phyloP scores from a whole-genome alignment of 2,113 vertebrate species.

The Elephantulus edwardii region DNA sequence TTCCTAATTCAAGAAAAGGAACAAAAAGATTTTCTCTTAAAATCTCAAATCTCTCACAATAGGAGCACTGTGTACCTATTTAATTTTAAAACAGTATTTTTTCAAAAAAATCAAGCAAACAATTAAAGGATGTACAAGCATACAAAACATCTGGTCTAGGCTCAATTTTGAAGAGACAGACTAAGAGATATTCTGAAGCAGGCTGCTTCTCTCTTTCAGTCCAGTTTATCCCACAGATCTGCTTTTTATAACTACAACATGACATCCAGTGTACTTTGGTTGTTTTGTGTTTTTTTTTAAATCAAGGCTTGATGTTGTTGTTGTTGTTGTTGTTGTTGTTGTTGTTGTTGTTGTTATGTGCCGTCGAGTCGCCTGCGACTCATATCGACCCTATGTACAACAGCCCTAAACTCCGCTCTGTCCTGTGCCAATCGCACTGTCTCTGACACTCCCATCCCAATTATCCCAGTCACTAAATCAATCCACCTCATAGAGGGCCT shows the following conservation, averaged over 20 bases:
- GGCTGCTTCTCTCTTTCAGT: accelerated
- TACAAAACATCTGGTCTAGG: background rate
- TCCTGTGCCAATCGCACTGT: too few relatives aligned
- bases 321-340: too few relatives aligned
- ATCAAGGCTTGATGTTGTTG: too few relatives aligned
- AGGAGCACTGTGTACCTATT: background rate
- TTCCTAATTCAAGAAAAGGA: background rate
- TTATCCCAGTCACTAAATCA: too few relatives aligned
- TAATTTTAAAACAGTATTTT: background rate
- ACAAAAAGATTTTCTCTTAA: background rate
- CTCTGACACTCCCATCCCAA: too few relatives aligned
- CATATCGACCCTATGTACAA: too few relatives aligned
- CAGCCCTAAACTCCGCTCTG: too few relatives aligned
- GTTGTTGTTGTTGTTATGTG: too few relatives aligned
- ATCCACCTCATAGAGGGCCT: too few relatives aligned
- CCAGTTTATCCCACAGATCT: accelerated
- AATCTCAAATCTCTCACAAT: background rate
- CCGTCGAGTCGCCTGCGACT: too few relatives aligned
- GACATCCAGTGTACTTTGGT: accelerated
- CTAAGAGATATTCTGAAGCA: background rate
- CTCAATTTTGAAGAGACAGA: background rate
- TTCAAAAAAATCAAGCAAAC: background rate
- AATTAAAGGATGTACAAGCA: background rate
- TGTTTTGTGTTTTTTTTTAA: background rate
- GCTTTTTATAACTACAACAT: accelerated